Evolutionary conservation across 2,888 invertebrate species (phyloP), one percentile per base, ranked within the genome.

Genomic region (Watsonalla binaria): DNA sequence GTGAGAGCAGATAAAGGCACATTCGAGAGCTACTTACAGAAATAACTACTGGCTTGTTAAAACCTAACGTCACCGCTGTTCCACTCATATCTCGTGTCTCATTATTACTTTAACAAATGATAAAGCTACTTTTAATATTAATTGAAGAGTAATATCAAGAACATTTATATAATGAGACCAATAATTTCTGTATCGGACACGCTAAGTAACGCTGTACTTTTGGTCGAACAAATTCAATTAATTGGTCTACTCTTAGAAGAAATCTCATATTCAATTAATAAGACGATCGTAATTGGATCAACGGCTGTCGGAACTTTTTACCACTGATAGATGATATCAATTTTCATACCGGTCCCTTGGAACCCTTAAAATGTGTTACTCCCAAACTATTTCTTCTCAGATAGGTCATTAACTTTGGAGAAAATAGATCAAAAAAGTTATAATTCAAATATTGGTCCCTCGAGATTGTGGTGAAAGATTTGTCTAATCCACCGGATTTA

Each of bases 221-320:
- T 82, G 81, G 84, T 84, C 79, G 75, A 75, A 81, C 75, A 77
- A 74, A 68, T 74, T 76, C 65, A 76, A 83, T 84, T 84, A 82
- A 85, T 84, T 82, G 78, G 80, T 68, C 65, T 71, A 66, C 66
- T 74, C 74, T 62, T 72, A 60, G 62, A 56, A 61, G 66, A 73
- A 80, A 81, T 81, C 80, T 84, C 65, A 72, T 73, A 74, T 74
- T 80, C 78, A 81, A 84, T 87, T 85, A 85, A 86, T 79, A 77
- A 76, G 70, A 72, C 65, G 64, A 67, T 73, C 74, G 74, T 80
- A 80, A 86, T 81, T 81, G 76, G 78, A 78, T 74, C 74, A 75
- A 70, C 54, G 65, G 67, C 60, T 63, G 74, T 70, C 75, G 68
- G 73, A 62, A 56, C 68, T 67, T 72, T 76, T 76, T 71, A 68